phyloP scores from a whole-genome alignment of 2,888 invertebrate species.

The Ophion costatus region DNA sequence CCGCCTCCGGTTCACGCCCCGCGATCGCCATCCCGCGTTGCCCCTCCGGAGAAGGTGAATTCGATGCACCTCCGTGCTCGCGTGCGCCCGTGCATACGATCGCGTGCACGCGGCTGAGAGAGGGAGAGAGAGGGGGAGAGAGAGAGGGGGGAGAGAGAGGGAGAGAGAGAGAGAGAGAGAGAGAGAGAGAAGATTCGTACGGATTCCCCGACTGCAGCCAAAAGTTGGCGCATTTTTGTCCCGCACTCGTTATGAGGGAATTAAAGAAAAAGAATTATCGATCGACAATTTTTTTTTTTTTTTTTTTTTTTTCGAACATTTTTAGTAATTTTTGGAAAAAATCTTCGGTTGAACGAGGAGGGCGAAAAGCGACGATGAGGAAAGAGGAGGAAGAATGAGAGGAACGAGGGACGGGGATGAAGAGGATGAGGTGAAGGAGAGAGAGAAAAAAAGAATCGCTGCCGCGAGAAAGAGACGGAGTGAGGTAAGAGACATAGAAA shows the following conservation, averaged over 20 bases:
- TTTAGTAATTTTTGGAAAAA: too few species aligned
- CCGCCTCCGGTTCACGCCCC: slow-evolving; percentile 60
- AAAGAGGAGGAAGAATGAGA: slow-evolving; percentile 6
- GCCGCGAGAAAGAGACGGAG: slow-evolving; percentile 46
- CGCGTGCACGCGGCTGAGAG: not conserved
- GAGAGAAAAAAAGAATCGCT: slow-evolving; percentile 28
- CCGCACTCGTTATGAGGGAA: too few species aligned
- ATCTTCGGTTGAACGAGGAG: too few species aligned
- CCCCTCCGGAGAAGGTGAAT: not conserved
- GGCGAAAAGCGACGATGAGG: slow-evolving; percentile 5
- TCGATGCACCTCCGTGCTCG: not conserved
- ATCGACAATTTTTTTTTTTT: too few species aligned
- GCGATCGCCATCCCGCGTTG: slow-evolving; percentile 47
- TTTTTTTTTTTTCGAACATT: too few species aligned
- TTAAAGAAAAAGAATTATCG: too few species aligned
- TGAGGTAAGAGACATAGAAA: slow-evolving; percentile 51
- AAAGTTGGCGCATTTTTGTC: too few species aligned
- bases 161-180: too few species aligned
- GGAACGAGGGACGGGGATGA: not conserved
- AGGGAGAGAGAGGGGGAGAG: too few species aligned
- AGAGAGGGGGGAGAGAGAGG: too few species aligned
- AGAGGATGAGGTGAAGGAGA: slow-evolving; percentile 43
- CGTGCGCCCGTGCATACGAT: not conserved
- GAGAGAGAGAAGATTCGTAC: too few species aligned
- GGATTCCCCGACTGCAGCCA: too few species aligned